phyloP scores from a whole-genome alignment of 2,888 invertebrate genomes.

The Neoascia interrupta region DNA sequence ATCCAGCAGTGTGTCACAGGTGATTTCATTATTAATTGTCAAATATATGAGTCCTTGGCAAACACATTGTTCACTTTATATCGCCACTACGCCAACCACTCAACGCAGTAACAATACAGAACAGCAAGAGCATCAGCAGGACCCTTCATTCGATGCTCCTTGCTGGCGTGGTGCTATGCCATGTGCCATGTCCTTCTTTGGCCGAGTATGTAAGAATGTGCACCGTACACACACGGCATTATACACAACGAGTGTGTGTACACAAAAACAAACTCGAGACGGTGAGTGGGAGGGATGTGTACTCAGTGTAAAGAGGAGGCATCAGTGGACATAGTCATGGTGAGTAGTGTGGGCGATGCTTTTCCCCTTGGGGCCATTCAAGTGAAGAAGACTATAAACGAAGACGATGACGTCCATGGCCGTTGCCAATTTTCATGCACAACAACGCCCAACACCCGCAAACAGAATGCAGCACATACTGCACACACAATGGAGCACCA shows the following conservation, averaged over 20 bases:
- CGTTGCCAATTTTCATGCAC: slow-evolving; percentile 47
- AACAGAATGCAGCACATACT: slow-evolving; percentile 16
- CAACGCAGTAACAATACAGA: slow-evolving; percentile 33
- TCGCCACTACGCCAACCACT: slow-evolving; percentile 36
- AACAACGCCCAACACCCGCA: not conserved
- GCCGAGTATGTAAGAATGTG: slow-evolving; percentile 10
- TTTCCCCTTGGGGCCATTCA: slow-evolving; percentile 42
- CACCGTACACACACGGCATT: not conserved
- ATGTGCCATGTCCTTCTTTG: slow-evolving; percentile 22
- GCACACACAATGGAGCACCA: slow-evolving; percentile 21
- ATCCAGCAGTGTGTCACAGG: slow-evolving; percentile 50
- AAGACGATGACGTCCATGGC: slow-evolving; percentile 32
- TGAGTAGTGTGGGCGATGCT: not conserved
- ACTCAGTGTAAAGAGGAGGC: not conserved
- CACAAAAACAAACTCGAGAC: slow-evolving; percentile 31
- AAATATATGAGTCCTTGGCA: slow-evolving; percentile 63
- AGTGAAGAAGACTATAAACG: slow-evolving; percentile 4
- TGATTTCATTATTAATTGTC: slow-evolving; percentile 69
- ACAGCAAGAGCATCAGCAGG: slow-evolving; percentile 37
- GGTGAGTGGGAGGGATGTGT: not conserved
- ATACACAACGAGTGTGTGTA: not conserved
- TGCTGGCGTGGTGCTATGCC: no score
- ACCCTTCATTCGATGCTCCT: slow-evolving; percentile 26
- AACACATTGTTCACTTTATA: slow-evolving; percentile 65
- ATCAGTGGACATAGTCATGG: not conserved